These are phyloP conservation scores for Ephialtes manifestator DNA, from an alignment of 2,888 invertebrate genomes.

Conservation along the genomic window DNA sequence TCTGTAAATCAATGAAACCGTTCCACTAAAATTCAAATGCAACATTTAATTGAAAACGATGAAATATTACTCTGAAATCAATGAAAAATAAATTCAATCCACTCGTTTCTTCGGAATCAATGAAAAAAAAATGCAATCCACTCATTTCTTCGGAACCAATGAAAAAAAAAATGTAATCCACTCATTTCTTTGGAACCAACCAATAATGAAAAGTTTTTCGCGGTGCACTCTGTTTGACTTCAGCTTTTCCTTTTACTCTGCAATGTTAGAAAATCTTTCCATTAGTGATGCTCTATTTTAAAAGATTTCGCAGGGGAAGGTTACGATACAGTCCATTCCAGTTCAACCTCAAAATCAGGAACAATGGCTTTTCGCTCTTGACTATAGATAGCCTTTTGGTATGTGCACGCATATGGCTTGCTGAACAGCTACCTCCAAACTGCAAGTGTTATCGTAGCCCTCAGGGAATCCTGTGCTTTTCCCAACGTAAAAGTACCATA, in stretches of 20 bases:
- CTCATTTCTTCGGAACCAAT: no score
- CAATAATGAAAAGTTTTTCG: no score
- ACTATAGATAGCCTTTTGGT: conserved; percentile 6
- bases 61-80: no score
- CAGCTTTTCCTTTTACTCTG: not conserved
- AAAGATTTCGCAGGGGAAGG: not conserved
- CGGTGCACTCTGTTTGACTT: not conserved
- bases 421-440: conserved; percentile 6
- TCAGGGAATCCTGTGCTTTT: conserved; percentile 1
- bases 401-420: not conserved
- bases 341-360: conserved; percentile 18
- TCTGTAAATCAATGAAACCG: no score
- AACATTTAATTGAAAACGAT: no score
- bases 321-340: not conserved
- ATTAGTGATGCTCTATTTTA: conserved; percentile 2
- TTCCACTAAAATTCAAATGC: no score
- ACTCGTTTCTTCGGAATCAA: no score
- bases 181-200: no score
- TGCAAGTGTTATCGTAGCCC: conserved; percentile 35
- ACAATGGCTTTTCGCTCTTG: conserved; percentile 12
- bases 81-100: no score
- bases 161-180: no score
- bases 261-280: not conserved
- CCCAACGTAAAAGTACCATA: conserved; percentile 14
- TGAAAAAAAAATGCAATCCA: no score